Evolutionary conservation across 2,113 vertebrate species (phyloP), one percentile per base, ranked within the genome.

Genomic region (Symphodus melops): DNA sequence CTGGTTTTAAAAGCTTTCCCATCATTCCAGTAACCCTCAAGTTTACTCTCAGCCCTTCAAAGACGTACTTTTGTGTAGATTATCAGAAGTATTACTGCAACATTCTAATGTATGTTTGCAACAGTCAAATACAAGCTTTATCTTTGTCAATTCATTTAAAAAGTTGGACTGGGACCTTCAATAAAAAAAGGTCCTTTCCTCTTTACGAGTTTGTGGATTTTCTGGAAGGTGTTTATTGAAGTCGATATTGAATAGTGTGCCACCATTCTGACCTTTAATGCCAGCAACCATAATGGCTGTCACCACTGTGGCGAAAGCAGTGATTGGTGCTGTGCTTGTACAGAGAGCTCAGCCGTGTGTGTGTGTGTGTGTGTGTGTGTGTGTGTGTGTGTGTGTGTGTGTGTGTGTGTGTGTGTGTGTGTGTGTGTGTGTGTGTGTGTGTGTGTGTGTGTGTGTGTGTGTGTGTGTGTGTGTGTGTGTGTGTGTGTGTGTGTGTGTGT

Each of bases 191-290:
- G 72, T 87, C 88, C 86, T 80, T 65, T 89, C 82, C 73, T 88
- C 55, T 60, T 86, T 66, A 87, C 56, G 86, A 87, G 87, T 80
- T 77, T 82, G 79, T 86, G 86, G 90, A 88, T 87, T 86, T 90
- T 91, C 48, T 76, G 82, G 77, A 82, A 92, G 91, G 88, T 93
- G 92, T 93, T 94, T 93, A 93, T 92, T 93, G 91, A 89, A 89
- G 78, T 79, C 84, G 79, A 66, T 89, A 76, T 89, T 82, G 88
- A 91, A 92, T 92, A 92, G 69, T 77, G 67, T 86, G 81, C 69
- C 60, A 69, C 69, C 67, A 14, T 72, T 68, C 62, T 83, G 77
- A 87, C 82, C 84, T 90, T 83, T 81, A 77, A 93, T 92, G 86
- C 87, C 77, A 86, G 84, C 63, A 16, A 41, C 77, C 68, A 84